Percentiles rank a stretch among this genome's conserved stretches.
Evolutionary conservation across 2,888 invertebrate species (phyloP).

Genomic region (Harpalus rubripes): DNA sequence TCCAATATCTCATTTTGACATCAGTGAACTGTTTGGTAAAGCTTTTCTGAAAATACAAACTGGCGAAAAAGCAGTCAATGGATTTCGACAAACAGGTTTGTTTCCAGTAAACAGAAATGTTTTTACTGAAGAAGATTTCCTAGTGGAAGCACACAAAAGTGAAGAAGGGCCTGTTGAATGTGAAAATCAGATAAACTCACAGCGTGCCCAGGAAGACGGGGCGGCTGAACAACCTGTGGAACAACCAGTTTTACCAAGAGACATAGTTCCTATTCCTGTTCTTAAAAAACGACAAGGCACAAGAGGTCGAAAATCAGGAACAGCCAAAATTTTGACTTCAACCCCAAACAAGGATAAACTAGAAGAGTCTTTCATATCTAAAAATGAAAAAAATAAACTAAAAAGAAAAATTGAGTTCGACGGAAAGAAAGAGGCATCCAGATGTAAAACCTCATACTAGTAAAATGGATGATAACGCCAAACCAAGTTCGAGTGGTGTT

Average conservation of each 20-base stretch:
- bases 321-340: constrained; percentile 36
- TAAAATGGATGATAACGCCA: neutral
- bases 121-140: constrained; percentile 20
- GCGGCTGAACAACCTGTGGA: constrained; percentile 3
- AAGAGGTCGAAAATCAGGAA: constrained; percentile 12
- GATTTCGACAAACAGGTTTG: constrained; percentile 12
- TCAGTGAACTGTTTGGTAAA: constrained; percentile 26
- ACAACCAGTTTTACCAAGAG: constrained; percentile 12
- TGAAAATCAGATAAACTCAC: constrained; percentile 1
- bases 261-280: constrained; percentile 8
- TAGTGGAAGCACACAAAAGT: constrained; percentile 30
- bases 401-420: constrained; percentile 18
- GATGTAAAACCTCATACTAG: constrained; percentile 7
- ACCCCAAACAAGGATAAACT: constrained; percentile 11
- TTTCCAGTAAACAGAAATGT: constrained; percentile 26
- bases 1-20: constrained; percentile 4
- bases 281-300: constrained; percentile 9
- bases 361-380: constrained; percentile 13
- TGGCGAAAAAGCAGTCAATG: constrained; percentile 9
- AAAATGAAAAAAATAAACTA: constrained; percentile 1
- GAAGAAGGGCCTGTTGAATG: constrained; percentile 57
- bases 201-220: neutral
- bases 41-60: neutral
- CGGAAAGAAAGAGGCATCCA: constrained; percentile 4
- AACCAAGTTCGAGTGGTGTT: neutral